Conservation (phyloP, 2,888 invertebrate species). For the Noctua comes region DNA sequence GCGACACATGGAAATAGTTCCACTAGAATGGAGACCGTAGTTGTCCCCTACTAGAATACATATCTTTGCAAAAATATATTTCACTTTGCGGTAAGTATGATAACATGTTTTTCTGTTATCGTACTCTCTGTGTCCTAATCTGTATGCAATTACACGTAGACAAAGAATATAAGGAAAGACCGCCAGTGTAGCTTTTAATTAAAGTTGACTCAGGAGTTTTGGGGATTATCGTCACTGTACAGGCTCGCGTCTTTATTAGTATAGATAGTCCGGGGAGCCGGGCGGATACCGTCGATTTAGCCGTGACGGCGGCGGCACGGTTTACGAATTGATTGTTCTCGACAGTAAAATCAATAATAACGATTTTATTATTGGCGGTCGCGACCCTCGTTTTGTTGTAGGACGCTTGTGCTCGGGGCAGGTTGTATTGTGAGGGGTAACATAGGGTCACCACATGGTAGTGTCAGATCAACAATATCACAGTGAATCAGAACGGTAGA, state of each 20-base stretch:
- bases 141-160: constrained; percentile 34
- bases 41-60: constrained; percentile 18
- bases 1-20: constrained; percentile 58
- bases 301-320: constrained; percentile 78
- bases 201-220: constrained; percentile 56
- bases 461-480: constrained; percentile 53
- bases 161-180: constrained; percentile 40
- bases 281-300: constrained; percentile 88
- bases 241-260: constrained; percentile 49
- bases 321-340: constrained; percentile 85
- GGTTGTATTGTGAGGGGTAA: constrained; percentile 69
- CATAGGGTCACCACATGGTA: constrained; percentile 59
- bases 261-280: constrained; percentile 74
- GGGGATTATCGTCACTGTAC: constrained; percentile 53
- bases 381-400: constrained; percentile 72
- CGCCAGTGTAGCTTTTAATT: constrained; percentile 51
- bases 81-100: not conserved
- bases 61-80: constrained; percentile 13
- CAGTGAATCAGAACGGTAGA: constrained; percentile 37
- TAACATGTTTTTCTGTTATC: constrained; percentile 12
- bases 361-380: constrained; percentile 82
- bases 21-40: constrained; percentile 52
- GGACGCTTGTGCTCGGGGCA: constrained; percentile 58
- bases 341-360: constrained; percentile 88
- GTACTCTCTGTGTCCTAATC: constrained; percentile 13